Base-by-base conservation (phyloP, 2,113 vertebrate genomes). In the Atlantisia rogersi region DNA sequence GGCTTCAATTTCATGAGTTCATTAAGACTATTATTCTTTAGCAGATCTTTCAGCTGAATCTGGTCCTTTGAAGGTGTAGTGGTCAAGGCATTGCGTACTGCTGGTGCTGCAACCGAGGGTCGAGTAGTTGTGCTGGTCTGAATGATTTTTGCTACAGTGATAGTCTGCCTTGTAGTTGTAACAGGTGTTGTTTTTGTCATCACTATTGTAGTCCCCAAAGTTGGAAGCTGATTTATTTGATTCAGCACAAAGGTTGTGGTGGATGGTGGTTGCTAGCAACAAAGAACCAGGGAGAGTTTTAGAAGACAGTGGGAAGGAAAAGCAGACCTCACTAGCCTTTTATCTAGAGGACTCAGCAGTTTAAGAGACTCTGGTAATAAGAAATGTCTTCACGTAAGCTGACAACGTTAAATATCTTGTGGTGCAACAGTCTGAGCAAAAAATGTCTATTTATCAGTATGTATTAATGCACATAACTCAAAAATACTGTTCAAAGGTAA, bases 241-340 rank as follows among this genome's bases (percentile, higher is more conserved):
- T 99, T 99, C 97, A 99, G 98, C 97, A 99, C 99, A 97, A 99
- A 99, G 4, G 99, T 99, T 88, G 99, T 99, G 92, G 99, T 99
- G 80, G 99, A 99, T 83, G 99, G 99, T 97, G 99, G 99, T 95
- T 99, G 99, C 98, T 98, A 95, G 68, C 40, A 46, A 96, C 50
- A 92, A 94, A 92, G 39, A 92, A 86, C 4, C 7, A 37, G 6
- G 40, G 42, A 40, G 24, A n/a, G 79, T 86, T 88, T 96, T 28
- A 93, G 88, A 22, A 11, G 19, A 35, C 3, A 42, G 35, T 26
- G 10, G 35, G 12, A 16, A 32, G 82, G 80, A 79, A 31, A 46
- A 37, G 13, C 6, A 67, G 37, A 31, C 6, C 73, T 56, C 12
- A 16, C 65, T 9, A 86, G 39, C 8, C 12, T 75, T 83, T 76